Percentiles rank a stretch among this genome's conserved stretches.
Conservation (phyloP, 2,113 vertebrate genomes). For the Tragelaphus imberbis region DNA sequence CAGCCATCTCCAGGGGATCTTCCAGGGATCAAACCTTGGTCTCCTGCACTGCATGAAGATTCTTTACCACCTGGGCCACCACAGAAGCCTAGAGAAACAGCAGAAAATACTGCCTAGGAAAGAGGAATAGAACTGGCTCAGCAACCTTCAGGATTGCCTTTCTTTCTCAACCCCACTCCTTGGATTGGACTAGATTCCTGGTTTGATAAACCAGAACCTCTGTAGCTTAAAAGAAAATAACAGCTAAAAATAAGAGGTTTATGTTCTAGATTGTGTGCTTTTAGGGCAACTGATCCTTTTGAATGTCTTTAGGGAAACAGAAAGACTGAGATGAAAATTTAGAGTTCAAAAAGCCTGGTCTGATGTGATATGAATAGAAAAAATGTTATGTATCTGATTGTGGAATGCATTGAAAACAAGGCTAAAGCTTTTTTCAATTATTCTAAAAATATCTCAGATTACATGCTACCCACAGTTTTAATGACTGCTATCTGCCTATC, state of each 20-base stretch:
- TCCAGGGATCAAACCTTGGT: not conserved
- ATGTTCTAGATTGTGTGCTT: accelerated
- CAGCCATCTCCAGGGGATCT: not conserved
- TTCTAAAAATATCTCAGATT: not conserved
- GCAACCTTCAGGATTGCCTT: not conserved
- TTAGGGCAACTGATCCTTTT: not conserved
- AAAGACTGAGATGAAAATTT: not conserved
- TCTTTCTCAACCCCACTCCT: accelerated
- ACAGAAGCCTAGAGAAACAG: not conserved
- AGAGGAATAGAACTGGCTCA: accelerated
- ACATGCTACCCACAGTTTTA: not conserved
- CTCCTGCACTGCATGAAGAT: not conserved
- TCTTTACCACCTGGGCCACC: not conserved
- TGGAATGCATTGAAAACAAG: not conserved
- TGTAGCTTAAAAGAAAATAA: not conserved
- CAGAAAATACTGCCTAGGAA: not conserved
- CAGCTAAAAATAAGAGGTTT: not conserved
- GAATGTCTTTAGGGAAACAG: not conserved
- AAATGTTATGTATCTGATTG: not conserved
- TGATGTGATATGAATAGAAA: not conserved
- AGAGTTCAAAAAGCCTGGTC: not conserved
- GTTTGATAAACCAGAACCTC: not conserved
- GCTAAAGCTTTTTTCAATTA: not conserved
- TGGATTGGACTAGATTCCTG: not conserved
- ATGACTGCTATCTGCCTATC: too few relatives aligned